phyloP scores from a whole-genome alignment of 1,140 invertebrate species.

The Solenopsis invicta region DNA sequence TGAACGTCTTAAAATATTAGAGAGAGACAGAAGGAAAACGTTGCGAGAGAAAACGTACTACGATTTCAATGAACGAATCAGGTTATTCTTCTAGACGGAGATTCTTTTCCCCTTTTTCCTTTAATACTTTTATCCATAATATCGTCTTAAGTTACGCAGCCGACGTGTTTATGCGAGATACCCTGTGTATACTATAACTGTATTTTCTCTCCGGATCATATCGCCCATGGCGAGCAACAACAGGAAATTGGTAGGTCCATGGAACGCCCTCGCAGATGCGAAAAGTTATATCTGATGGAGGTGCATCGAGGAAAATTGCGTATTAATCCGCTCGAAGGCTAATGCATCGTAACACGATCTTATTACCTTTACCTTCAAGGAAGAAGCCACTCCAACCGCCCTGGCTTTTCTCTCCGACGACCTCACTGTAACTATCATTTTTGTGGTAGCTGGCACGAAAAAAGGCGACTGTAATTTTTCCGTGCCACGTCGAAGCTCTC shows the following conservation, averaged over 20 bases:
- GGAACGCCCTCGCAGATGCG: constrained; percentile 4
- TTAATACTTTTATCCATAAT: constrained; percentile 26
- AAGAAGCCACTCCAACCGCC: neutral
- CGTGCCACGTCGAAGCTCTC: neutral
- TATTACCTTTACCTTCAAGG: constrained; percentile 50
- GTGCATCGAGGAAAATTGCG: constrained; percentile 58
- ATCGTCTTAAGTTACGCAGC: constrained; percentile 24
- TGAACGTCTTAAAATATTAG: constrained; percentile 30
- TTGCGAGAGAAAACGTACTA: neutral
- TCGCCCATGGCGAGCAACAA: constrained; percentile 43
- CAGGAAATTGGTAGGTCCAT: constrained; percentile 60
- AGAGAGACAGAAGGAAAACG: neutral
- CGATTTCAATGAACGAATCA: neutral
- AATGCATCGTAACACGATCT: constrained; percentile 58
- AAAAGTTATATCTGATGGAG: constrained; percentile 59
- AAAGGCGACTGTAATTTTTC: constrained; percentile 18
- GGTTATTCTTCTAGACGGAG: neutral
- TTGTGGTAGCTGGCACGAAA: constrained; percentile 35
- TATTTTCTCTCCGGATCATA: constrained; percentile 16
- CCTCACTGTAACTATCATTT: constrained; percentile 9
- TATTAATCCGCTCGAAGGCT: constrained; percentile 60
- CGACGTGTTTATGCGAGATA: constrained; percentile 18
- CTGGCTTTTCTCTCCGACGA: constrained; percentile 6
- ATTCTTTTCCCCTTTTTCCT: neutral
- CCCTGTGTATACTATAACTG: neutral